phyloP scores from a whole-genome alignment of 2,888 invertebrate species.

The Desoria tigrina region DNA sequence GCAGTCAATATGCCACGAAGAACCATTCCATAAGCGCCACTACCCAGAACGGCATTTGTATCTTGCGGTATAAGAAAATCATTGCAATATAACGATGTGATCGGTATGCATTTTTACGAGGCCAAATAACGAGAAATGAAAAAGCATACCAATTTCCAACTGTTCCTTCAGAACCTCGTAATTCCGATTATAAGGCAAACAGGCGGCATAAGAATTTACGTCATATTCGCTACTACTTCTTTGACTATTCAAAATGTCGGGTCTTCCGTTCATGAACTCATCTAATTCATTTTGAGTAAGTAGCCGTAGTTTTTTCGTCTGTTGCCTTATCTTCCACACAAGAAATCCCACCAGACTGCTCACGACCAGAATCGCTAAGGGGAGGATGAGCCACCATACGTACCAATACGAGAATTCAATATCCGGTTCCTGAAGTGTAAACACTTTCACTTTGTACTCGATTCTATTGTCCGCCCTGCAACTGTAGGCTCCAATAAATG shows the following conservation, averaged over 20 bases:
- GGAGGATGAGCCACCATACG: conserved; percentile 18
- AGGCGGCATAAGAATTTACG: conserved; percentile 38
- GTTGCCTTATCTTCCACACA: conserved; percentile 32
- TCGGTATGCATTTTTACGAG: not conserved
- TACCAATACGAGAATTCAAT: not conserved
- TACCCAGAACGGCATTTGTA: conserved; percentile 32
- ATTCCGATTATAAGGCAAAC: conserved; percentile 34
- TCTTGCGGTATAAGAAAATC: conserved; percentile 9
- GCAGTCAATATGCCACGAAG: conserved; percentile 22
- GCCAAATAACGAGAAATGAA: not conserved
- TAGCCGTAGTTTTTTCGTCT: conserved; percentile 25
- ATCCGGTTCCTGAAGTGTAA: not conserved
- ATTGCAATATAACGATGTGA: not conserved
- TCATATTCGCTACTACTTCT: conserved; percentile 28
- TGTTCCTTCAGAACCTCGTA: conserved; percentile 37
- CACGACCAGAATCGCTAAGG: conserved; percentile 20
- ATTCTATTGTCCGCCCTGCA: not conserved
- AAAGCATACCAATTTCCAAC: conserved; percentile 29
- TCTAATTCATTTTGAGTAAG: conserved; percentile 38
- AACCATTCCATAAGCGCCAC: conserved; percentile 38
- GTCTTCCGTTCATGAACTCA: conserved; percentile 38
- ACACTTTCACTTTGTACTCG: not conserved
- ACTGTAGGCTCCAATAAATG: not conserved
- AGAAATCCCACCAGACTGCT: conserved; percentile 25
- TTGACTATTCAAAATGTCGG: conserved; percentile 28